phyloP scores from a whole-genome alignment of 2,113 vertebrate genomes.

The Chelonoidis abingdonii region DNA sequence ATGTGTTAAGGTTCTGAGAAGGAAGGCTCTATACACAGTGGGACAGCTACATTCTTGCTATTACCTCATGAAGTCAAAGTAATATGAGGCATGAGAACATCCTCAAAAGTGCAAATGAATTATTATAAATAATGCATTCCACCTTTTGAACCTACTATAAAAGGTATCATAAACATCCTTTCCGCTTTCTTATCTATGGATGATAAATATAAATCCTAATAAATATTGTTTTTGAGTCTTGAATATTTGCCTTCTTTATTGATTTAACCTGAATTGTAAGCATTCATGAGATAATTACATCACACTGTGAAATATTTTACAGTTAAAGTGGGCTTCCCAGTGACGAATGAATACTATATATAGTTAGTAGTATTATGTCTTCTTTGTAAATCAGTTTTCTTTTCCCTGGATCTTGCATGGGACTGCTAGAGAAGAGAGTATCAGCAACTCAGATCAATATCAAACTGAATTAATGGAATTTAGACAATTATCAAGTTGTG shows the following conservation, averaged over 20 bases:
- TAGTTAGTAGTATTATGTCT: background rate
- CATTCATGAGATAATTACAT: background rate
- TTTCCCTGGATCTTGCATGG: background rate
- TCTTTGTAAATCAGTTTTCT: background rate
- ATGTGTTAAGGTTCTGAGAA: background rate
- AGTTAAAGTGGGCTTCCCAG: background rate
- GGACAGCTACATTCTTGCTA: background rate
- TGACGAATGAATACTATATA: background rate
- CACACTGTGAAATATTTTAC: background rate
- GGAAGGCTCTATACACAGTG: background rate
- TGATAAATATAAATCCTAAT: background rate
- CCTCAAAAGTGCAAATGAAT: background rate
- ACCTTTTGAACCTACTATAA: background rate
- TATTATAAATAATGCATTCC: background rate
- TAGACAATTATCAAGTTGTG: background rate
- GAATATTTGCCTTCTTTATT: background rate
- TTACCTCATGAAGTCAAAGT: background rate
- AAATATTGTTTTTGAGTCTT: background rate
- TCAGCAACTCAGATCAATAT: background rate
- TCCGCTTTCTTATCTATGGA: background rate
- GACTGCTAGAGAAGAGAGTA: background rate
- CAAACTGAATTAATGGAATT: background rate
- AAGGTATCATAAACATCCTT: background rate
- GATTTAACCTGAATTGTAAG: background rate
- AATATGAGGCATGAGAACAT: background rate